Conservation (phyloP, 2,888 invertebrate genomes). For the Xestia ashworthii region DNA sequence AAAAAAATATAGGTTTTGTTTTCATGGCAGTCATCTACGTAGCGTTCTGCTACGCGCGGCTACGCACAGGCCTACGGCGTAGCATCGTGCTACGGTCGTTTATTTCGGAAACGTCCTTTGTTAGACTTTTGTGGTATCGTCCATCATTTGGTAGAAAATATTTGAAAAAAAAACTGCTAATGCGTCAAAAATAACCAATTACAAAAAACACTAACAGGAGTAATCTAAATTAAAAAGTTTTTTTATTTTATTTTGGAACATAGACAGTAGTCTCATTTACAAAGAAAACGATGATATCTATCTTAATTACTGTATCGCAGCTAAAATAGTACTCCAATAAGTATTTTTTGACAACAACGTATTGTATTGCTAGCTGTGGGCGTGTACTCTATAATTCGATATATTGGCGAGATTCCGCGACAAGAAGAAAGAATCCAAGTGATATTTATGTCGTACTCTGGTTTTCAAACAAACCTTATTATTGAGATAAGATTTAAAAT, state of each 20-base stretch:
- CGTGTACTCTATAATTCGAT: not conserved
- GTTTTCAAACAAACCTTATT: constrained; percentile 25
- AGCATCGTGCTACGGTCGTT: constrained; percentile 38
- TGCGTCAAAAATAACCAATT: no score
- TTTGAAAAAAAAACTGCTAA: not conserved
- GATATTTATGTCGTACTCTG: not conserved
- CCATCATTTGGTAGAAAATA: not conserved
- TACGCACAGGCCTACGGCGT: constrained; percentile 50
- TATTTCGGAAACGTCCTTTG: not conserved
- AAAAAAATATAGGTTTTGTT: not conserved
- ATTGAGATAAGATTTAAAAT: constrained; percentile 8
- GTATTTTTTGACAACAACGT: not conserved
- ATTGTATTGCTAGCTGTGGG: not conserved
- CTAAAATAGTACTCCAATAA: not conserved
- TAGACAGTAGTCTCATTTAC: no score
- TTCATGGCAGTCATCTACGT: not conserved
- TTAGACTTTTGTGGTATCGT: not conserved
- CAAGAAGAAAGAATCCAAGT: not conserved
- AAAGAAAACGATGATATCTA: no score
- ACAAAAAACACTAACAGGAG: not conserved
- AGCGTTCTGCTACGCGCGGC: constrained; percentile 27
- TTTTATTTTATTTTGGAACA: no score
- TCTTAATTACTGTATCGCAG: no score
- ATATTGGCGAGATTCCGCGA: not conserved
- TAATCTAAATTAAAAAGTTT: no score